phyloP scores from a whole-genome alignment of 2,888 invertebrate genomes.

The Dascillus cervinus region DNA sequence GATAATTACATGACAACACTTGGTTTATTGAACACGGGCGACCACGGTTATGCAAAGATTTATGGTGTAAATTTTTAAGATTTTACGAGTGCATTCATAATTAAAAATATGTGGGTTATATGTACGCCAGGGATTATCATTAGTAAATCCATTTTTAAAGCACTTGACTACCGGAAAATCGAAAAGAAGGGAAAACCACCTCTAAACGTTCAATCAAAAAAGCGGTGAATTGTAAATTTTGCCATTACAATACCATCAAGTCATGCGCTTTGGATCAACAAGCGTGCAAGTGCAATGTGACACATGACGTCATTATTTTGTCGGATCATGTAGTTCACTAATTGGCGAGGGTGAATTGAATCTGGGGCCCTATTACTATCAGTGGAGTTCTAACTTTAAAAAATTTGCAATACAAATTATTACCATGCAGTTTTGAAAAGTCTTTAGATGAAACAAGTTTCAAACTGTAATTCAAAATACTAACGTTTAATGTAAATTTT shows the following conservation, averaged over 20 bases:
- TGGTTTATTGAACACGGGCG: slow-evolving; percentile 38
- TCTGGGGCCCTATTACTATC: no score
- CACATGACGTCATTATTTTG: slow-evolving; percentile 42
- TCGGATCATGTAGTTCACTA: slow-evolving; percentile 38
- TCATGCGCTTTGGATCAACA: slow-evolving; percentile 30
- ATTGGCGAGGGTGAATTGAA: slow-evolving; percentile 36
- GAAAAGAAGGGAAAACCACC: slow-evolving; percentile 3
- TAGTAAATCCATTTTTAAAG: slow-evolving; percentile 10
- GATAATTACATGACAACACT: slow-evolving; percentile 42
- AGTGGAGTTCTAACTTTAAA: no score
- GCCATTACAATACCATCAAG: slow-evolving; percentile 12
- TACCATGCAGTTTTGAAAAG: no score
- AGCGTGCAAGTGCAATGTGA: slow-evolving; percentile 41
- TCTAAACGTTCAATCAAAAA: slow-evolving; percentile 3
- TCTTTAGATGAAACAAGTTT: no score
- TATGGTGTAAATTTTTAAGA: no score
- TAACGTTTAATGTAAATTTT: no score
- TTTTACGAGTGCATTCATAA: no score
- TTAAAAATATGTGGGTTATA: no score
- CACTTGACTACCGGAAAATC: slow-evolving; percentile 13
- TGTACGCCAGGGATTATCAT: no score
- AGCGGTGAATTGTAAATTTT: slow-evolving; percentile 9
- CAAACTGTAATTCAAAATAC: no score
- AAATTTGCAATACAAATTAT: no score
- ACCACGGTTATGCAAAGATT: slow-evolving; percentile 16